Conservation (phyloP, 2,888 invertebrate species). For the Seira ritae region DNA sequence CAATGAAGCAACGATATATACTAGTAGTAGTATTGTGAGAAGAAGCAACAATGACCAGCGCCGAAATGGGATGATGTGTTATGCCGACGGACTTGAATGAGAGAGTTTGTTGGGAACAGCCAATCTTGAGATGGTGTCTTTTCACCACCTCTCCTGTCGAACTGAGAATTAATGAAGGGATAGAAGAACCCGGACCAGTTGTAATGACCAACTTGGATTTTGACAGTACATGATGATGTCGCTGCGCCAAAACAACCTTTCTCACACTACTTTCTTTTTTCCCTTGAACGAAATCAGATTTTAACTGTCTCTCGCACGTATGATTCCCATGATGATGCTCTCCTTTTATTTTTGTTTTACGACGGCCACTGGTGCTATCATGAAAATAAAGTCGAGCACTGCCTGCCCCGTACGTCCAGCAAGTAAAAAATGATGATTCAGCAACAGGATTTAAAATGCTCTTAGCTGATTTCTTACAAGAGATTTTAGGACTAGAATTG, state of each 20-base stretch:
- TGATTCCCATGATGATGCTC: conserved; percentile 2
- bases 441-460: conserved; percentile 5
- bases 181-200: too few species aligned
- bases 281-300: neutral
- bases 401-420: neutral
- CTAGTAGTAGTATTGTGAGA: neutral
- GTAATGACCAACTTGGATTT: neutral
- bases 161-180: neutral
- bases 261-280: neutral
- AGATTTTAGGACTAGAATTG: conserved; percentile 34
- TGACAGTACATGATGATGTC: conserved; percentile 6
- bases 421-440: conserved; percentile 1
- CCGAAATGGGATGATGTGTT: neutral
- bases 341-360: conserved; percentile 3
- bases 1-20: neutral
- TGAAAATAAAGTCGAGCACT: neutral
- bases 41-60: neutral
- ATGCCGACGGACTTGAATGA: neutral
- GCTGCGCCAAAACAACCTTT: neutral
- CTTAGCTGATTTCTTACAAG: conserved; percentile 26
- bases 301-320: neutral
- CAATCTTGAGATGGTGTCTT: neutral
- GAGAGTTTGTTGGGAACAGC: neutral
- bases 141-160: neutral
- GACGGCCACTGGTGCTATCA: conserved; percentile 4